phyloP scores from a whole-genome alignment of 2,113 vertebrate species.

The Otocyon megalotis region DNA sequence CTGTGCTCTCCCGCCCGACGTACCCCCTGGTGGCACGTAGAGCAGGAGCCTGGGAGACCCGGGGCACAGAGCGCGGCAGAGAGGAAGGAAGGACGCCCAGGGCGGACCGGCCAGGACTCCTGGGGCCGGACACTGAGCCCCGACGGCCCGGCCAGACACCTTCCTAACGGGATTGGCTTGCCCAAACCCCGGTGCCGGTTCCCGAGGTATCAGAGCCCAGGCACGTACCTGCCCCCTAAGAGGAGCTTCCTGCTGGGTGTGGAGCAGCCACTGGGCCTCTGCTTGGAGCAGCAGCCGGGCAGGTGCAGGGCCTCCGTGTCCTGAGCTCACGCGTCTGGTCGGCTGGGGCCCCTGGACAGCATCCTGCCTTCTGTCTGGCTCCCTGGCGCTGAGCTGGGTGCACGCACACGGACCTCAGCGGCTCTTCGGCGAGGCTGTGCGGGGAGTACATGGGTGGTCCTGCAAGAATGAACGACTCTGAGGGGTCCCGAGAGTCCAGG shows the following conservation, averaged over 20 bases:
- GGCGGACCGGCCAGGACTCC: neutral
- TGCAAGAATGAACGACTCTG: neutral
- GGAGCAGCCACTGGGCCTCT: neutral
- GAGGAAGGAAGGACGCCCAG: neutral
- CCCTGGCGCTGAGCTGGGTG: too few species aligned
- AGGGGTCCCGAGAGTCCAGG: neutral
- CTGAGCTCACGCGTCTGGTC: too few species aligned
- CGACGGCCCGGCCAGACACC: fast-evolving
- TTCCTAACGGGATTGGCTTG: neutral
- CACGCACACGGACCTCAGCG: neutral
- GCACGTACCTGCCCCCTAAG: too few species aligned
- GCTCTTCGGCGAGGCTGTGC: neutral
- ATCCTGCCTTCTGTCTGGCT: too few species aligned
- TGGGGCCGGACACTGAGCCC: neutral
- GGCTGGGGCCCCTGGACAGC: too few species aligned
- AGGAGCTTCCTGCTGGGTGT: neutral
- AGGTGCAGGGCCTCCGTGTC: neutral
- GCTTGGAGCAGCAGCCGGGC: neutral
- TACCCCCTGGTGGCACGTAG: neutral
- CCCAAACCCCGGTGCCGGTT: too few species aligned
- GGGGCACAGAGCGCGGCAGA: neutral
- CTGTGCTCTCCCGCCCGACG: too few species aligned
- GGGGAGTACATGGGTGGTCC: neutral
- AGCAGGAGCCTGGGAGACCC: neutral
- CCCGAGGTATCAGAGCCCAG: too few species aligned